Conservation (phyloP, 2,888 invertebrate species). For the Blastobasis lacticolella region DNA sequence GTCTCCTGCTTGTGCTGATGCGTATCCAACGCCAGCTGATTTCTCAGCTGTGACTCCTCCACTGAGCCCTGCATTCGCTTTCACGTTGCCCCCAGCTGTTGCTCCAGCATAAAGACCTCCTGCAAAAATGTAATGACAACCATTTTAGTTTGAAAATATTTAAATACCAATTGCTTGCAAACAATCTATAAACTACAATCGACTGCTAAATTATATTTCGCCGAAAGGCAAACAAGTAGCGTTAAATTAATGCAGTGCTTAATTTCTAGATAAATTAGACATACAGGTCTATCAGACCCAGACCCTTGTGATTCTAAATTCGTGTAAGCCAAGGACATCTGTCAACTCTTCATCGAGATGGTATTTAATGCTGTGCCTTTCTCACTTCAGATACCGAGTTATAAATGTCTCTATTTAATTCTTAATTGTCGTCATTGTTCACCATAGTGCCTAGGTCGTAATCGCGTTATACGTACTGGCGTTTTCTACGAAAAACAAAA, state of each 20-base stretch:
- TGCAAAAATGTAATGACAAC: slow-evolving; percentile 10
- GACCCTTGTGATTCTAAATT: too few species aligned
- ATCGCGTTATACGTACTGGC: background rate
- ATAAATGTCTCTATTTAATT: slow-evolving; percentile 21
- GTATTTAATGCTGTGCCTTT: background rate
- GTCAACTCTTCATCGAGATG: background rate
- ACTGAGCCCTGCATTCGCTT: slow-evolving; percentile 65
- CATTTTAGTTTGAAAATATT: too few species aligned
- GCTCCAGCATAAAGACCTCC: slow-evolving; percentile 76
- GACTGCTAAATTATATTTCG: too few species aligned
- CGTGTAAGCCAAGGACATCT: background rate
- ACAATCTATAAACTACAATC: too few species aligned
- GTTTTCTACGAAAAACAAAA: too few species aligned
- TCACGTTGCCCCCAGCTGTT: slow-evolving; percentile 71
- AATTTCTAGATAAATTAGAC: too few species aligned
- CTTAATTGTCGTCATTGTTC: slow-evolving; percentile 17
- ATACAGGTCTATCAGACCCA: too few species aligned
- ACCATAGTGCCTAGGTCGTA: slow-evolving; percentile 16
- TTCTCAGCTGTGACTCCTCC: slow-evolving; percentile 56
- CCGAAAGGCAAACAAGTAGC: too few species aligned
- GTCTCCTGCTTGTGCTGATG: slow-evolving; percentile 52
- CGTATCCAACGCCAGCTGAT: slow-evolving; percentile 51
- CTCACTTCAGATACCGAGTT: slow-evolving; percentile 17
- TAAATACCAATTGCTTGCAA: too few species aligned
- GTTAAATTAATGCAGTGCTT: too few species aligned